These are phyloP conservation scores for Varecia variegata DNA, from an alignment of 2,797 vertebrate species.

Conservation along the genomic window DNA sequence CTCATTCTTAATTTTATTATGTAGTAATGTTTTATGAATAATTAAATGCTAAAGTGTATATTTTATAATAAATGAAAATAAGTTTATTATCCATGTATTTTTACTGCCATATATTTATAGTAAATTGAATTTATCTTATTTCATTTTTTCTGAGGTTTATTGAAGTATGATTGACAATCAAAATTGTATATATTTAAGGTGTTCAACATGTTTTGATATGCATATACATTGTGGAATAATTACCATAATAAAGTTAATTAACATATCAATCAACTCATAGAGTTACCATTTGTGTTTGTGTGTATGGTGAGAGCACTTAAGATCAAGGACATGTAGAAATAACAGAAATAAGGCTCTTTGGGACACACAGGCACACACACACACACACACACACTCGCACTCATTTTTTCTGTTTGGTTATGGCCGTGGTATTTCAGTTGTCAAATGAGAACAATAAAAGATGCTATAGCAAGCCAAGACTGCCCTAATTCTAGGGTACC, in stretches of 20 bases:
- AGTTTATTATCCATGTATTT: not conserved
- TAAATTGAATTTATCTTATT: not conserved
- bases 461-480: not conserved
- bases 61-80: not conserved
- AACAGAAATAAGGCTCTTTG: not conserved
- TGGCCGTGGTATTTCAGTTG: not conserved
- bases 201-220: not conserved
- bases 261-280: not conserved
- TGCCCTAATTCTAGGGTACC: not conserved
- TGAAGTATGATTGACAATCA: not conserved
- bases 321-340: not conserved
- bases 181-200: not conserved
- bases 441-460: not conserved
- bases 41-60: not conserved
- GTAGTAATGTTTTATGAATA: not conserved
- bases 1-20: not conserved
- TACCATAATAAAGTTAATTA: not conserved
- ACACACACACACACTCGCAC: not conserved
- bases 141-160: not conserved
- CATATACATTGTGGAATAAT: not conserved
- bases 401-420: not conserved
- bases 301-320: not conserved
- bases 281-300: not conserved
- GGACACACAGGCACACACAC: not conserved
- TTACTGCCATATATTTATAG: not conserved